Percentiles rank a stretch among this genome's conserved stretches.
Conservation (phyloP, 2,797 vertebrate species). For the Menidia menidia region DNA sequence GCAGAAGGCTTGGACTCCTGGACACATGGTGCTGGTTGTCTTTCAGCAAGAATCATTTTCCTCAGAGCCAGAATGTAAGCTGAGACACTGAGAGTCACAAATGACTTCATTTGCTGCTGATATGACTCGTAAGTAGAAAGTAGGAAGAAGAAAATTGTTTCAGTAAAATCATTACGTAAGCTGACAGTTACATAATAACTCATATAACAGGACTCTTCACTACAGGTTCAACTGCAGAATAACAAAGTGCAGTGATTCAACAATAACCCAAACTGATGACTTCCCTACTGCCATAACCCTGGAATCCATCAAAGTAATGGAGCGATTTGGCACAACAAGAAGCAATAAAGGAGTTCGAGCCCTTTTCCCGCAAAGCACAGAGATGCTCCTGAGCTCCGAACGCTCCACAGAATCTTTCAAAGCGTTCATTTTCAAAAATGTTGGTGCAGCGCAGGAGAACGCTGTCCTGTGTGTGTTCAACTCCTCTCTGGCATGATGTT, state of each 20-base stretch:
- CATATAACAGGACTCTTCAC: conserved; percentile 23
- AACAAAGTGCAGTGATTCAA: conserved; percentile 25
- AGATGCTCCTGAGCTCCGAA: conserved; percentile 36
- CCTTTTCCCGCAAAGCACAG: conserved; percentile 39
- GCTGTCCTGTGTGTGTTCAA: conserved; percentile 51
- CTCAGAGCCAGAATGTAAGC: neutral
- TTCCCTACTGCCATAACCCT: conserved; percentile 16
- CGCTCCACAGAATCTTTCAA: conserved; percentile 20
- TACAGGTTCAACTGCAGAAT: conserved; percentile 31
- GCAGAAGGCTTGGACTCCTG: conserved; percentile 5
- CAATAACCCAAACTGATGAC: conserved; percentile 25
- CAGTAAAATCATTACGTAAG: conserved; percentile 32
- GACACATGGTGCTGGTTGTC: neutral
- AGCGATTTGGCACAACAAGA: conserved; percentile 53
- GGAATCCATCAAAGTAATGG: conserved; percentile 51
- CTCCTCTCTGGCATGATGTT: conserved; percentile 63
- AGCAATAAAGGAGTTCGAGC: conserved; percentile 56
- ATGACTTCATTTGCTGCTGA: conserved; percentile 12
- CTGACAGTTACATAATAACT: conserved; percentile 40
- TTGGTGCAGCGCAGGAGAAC: conserved; percentile 55
- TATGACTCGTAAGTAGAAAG: neutral
- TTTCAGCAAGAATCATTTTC: neutral
- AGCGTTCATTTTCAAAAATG: conserved; percentile 56
- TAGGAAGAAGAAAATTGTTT: conserved; percentile 14
- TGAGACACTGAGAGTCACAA: neutral